Base-by-base conservation (phyloP, 2,797 vertebrate species). In the Enteromius anoplus region DNA sequence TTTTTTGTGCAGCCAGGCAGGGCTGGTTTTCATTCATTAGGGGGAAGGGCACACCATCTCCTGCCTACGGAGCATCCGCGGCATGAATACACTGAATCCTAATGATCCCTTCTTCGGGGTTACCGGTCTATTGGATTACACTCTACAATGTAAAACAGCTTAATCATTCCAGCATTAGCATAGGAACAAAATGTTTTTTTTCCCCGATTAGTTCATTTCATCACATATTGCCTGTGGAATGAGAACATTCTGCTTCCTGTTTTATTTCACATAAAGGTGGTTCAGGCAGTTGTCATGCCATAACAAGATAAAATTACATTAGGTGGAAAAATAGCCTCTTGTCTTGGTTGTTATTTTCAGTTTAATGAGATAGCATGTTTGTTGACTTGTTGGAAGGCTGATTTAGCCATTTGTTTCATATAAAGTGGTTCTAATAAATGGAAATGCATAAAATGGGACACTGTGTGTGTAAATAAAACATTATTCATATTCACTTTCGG, bases 141-240 rank as follows among this genome's bases (percentile, higher is more conserved):
- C 70, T 66, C 53, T 65, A 49, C 83, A 85, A 90, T 78, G 79
- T 84, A 79, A 84, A 85, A 80, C 84, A 81, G 84, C 80, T 85
- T 85, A 85, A 90, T 89, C 86, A 87, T 85, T 85, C 81, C 73
- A 60, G 15, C 84, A 90, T 90, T 85, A 89, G 81, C 81, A 84
- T 21, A 82, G 76, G 51, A 80, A 83, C 83, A 84, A 83, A 82
- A 83, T 58, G 62, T 82, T 47, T 12, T 62, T 60, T 80, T 81
- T 81, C 80, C 80, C 85, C 84, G n/a, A 88, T 81, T 82, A 87
- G 84, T 82, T 79, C 58, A 88, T 83, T 85, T 84, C 55, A 70
- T 42, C 60, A 49, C 58, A 75, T 85, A 75, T 79, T 71, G n/a
- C 82, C 26, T 21, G 15, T 64, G 75, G 8, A 75, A 75, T 37